Evolutionary conservation across 2,113 vertebrate genomes (phyloP).

Genomic region (Dolichotis patagonum): DNA sequence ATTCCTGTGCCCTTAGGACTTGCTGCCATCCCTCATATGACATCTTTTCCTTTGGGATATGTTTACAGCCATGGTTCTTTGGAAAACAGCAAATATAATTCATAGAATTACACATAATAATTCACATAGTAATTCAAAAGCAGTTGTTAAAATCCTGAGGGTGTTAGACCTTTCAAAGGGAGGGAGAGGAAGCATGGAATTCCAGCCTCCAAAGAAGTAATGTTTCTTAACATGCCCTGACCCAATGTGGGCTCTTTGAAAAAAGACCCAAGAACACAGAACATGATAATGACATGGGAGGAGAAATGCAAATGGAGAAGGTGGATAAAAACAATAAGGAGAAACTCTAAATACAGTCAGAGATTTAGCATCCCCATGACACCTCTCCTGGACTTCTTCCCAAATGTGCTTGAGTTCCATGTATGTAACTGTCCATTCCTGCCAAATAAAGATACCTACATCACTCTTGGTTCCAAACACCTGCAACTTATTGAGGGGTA

Average conservation of each 20-base stretch:
- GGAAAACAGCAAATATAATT: neutral
- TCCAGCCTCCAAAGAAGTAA: neutral
- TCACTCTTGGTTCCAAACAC: neutral
- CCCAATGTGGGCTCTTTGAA: neutral
- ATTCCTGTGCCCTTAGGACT: neutral
- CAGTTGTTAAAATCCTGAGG: neutral
- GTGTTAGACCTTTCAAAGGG: neutral
- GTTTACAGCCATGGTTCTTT: neutral
- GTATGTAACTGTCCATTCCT: neutral
- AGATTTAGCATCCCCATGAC: neutral
- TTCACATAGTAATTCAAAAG: neutral
- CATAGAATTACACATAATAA: neutral
- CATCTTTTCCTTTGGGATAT: neutral
- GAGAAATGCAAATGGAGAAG: neutral
- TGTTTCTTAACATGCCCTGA: neutral
- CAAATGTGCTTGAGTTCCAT: neutral
- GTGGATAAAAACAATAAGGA: neutral
- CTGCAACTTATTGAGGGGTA: neutral
- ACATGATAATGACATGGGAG: neutral
- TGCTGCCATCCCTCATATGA: neutral
- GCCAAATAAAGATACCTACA: neutral
- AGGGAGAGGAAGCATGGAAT: neutral
- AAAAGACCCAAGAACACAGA: neutral
- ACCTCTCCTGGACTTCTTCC: neutral
- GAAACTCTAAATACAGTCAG: neutral